These are phyloP conservation scores for Apis mellifera DNA, from an alignment of 1,140 invertebrate genomes.

Conservation along the genomic window Amel_HAv3.1 CM009931.2:25160001-25160500, in stretches of 20 bases:
- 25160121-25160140: conserved; percentile 4
- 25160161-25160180: conserved; percentile 82
- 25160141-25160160: conserved; percentile 81
- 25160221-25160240: conserved; percentile 90
- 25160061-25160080: background rate
- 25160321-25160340: conserved; percentile 61
- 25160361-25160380: too few species aligned
- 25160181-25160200: conserved; percentile 83
- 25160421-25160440: too few species aligned
- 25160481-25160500: too few species aligned
- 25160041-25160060: conserved; percentile 10
- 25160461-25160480: too few species aligned
- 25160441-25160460: too few species aligned
- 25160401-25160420: too few species aligned
- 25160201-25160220: conserved; percentile 92
- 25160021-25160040: conserved; percentile 79
- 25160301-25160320: conserved; percentile 89
- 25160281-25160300: conserved; percentile 82
- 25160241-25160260: conserved; percentile 91
- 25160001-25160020: conserved; percentile 83
- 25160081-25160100: background rate
- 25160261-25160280: conserved; percentile 91
- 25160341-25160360: too few species aligned
- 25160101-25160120: background rate
- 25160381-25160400: too few species aligned